A percentile compares a stretch with the other conserved stretches of the same genome.
Conservation (phyloP, 2,113 vertebrate genomes). For the Geococcyx californianus region DNA sequence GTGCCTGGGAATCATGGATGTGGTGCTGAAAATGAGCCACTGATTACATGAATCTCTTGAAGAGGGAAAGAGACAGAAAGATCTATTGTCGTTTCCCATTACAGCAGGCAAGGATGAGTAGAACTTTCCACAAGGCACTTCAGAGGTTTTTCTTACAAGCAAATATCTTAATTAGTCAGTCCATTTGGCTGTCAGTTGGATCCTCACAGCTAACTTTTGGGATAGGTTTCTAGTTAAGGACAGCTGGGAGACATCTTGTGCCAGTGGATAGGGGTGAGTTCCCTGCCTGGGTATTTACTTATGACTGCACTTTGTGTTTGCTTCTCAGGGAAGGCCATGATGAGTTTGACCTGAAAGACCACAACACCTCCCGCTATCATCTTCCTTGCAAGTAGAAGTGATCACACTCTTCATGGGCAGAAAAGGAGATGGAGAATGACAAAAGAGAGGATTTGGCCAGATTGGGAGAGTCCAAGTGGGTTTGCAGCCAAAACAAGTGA, state of each 20-base stretch:
- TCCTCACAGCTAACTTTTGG: neutral
- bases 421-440: neutral
- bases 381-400: conserved; percentile 69
- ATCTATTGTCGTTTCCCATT: neutral
- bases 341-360: conserved; percentile 90
- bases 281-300: neutral
- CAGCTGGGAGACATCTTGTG: neutral
- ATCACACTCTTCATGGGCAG: neutral
- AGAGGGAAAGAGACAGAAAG: neutral
- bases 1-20: neutral
- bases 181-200: neutral
- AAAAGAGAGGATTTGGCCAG: neutral
- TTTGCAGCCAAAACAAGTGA: conserved; percentile 24
- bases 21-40: neutral
- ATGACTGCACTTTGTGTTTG: conserved; percentile 5
- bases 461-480: conserved; percentile 4
- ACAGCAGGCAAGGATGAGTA: neutral
- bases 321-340: conserved; percentile 90
- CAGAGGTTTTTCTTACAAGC: neutral
- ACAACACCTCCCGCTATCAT: conserved; percentile 81
- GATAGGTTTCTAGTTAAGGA: neutral
- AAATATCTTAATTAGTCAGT: neutral
- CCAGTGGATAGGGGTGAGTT: neutral
- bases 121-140: neutral
- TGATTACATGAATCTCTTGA: neutral